Conservation (phyloP, 2,888 invertebrate species). For the Scotopteryx bipunctaria region DNA sequence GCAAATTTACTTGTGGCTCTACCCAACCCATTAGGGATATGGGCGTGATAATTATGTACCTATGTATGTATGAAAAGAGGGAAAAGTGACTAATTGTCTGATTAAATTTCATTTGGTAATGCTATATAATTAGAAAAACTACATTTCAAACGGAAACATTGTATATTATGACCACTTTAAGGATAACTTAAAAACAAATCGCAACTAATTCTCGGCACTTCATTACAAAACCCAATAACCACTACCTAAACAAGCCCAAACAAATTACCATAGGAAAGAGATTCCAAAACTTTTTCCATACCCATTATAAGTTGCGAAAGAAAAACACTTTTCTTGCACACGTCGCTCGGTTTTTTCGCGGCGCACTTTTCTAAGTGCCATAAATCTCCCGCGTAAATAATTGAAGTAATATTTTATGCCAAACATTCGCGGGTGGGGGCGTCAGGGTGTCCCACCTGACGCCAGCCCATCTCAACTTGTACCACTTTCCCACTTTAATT, state of each 20-base stretch:
- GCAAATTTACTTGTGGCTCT: no score
- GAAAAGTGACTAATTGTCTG: no score
- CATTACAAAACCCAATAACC: constrained; percentile 43
- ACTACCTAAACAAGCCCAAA: constrained; percentile 77
- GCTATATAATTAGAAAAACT: no score
- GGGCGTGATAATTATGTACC: no score
- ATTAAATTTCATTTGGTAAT: no score
- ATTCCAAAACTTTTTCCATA: constrained; percentile 78
- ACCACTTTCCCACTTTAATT: constrained; percentile 82
- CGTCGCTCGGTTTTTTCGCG: constrained; percentile 81
- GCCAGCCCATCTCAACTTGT: constrained; percentile 73
- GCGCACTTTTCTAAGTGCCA: constrained; percentile 83
- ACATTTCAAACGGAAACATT: no score
- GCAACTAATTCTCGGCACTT: constrained; percentile 24
- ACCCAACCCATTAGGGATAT: no score
- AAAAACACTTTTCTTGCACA: constrained; percentile 83
- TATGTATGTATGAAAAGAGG: no score
- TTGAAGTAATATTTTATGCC: constrained; percentile 85
- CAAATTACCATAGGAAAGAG: constrained; percentile 83
- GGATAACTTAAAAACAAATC: neutral
- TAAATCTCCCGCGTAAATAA: constrained; percentile 84
- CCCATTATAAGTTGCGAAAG: constrained; percentile 82
- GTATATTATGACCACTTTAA: no score
- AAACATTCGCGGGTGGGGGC: constrained; percentile 80
- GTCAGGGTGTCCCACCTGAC: constrained; percentile 76